phyloP scores from a whole-genome alignment of 2,888 invertebrate species.

The Amorpha juglandis region DNA sequence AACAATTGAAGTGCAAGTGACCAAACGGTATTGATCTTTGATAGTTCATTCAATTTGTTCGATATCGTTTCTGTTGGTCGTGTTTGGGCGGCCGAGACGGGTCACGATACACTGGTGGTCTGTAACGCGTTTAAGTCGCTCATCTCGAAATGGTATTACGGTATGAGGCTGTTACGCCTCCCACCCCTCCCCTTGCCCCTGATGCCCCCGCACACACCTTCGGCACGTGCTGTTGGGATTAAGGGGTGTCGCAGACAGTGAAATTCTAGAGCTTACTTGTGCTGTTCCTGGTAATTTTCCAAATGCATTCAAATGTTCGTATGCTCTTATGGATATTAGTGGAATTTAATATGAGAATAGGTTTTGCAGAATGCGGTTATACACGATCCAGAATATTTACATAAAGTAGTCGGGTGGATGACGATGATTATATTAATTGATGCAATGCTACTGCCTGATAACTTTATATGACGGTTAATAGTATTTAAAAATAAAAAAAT shows the following conservation, averaged over 20 bases:
- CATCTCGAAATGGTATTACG: slow-evolving; percentile 83
- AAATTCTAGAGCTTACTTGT: slow-evolving; percentile 37
- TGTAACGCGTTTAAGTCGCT: slow-evolving; percentile 80
- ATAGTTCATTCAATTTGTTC: slow-evolving; percentile 46
- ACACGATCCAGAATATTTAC: not conserved
- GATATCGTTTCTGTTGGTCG: slow-evolving; percentile 38
- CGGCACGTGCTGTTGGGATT: slow-evolving; percentile 62
- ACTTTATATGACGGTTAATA: not conserved
- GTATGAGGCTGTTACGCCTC: slow-evolving; percentile 62
- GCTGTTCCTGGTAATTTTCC: slow-evolving; percentile 29
- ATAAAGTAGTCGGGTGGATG: too few relatives aligned
- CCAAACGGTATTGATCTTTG: slow-evolving; percentile 57
- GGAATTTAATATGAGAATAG: slow-evolving; percentile 8
- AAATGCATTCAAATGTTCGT: slow-evolving; percentile 25
- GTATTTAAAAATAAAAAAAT: too few relatives aligned
- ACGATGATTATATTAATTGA: too few relatives aligned
- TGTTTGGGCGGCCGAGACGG: slow-evolving; percentile 40
- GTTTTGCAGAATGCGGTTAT: not conserved
- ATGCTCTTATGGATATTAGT: slow-evolving; percentile 21
- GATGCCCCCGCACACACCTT: slow-evolving; percentile 41
- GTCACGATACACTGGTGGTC: slow-evolving; percentile 59
- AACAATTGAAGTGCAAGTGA: slow-evolving; percentile 63
- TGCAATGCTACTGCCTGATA: not conserved
- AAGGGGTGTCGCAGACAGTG: slow-evolving; percentile 65
- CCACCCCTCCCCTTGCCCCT: slow-evolving; percentile 44